Conservation (phyloP, 2,888 invertebrate species). For the Chirona hameri region DNA sequence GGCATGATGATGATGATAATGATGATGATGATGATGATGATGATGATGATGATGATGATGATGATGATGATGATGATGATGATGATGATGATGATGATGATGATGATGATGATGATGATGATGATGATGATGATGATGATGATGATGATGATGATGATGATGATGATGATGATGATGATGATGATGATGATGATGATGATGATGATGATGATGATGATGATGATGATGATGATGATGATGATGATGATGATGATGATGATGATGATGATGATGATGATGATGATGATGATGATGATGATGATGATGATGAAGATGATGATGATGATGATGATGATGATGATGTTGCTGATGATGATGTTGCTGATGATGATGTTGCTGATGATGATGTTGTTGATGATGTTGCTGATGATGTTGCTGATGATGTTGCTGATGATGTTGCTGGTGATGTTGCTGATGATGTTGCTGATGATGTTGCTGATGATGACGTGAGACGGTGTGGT, state of each 20-base stretch:
- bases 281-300: constrained; percentile 22
- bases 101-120: constrained; percentile 22
- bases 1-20: no score
- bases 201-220: constrained; percentile 22
- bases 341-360: no score
- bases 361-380: no score
- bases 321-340: constrained; percentile 8
- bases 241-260: constrained; percentile 22
- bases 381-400: no score
- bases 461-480: no score
- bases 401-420: no score
- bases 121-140: constrained; percentile 22
- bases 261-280: constrained; percentile 22
- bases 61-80: constrained; percentile 22
- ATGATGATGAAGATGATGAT: constrained; percentile 12
- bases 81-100: constrained; percentile 22
- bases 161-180: constrained; percentile 22
- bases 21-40: constrained; percentile 22
- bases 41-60: constrained; percentile 22
- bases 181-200: constrained; percentile 22
- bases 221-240: constrained; percentile 22
- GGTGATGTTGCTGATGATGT: no score
- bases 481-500: no score
- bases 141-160: constrained; percentile 22
- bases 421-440: no score